Evolutionary conservation across 2,888 invertebrate genomes (phyloP).

Genomic region (Orthosia incerta): DNA sequence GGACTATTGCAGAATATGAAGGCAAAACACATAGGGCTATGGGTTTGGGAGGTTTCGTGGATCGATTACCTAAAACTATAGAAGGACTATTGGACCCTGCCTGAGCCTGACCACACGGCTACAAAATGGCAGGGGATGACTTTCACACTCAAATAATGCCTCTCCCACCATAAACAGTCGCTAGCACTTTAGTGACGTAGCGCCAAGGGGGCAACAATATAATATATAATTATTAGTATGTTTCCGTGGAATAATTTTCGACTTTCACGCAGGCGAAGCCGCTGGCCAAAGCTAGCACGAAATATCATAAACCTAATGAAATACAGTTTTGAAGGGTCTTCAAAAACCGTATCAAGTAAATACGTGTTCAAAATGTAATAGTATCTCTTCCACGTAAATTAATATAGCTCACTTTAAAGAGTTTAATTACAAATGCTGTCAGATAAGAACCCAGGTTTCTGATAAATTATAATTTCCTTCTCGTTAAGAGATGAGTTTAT

Average conservation of each 20-base stretch:
- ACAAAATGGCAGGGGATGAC: too few species aligned
- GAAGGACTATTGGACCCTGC: too few species aligned
- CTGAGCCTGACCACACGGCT: too few species aligned
- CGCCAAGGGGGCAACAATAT: too few species aligned
- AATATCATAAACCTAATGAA: neutral
- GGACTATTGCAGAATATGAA: too few species aligned
- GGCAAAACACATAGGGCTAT: too few species aligned
- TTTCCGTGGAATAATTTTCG: neutral
- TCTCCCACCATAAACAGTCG: too few species aligned
- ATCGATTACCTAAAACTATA: too few species aligned
- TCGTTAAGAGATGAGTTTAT: constrained; percentile 36
- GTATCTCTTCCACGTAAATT: constrained; percentile 16
- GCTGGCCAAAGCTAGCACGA: neutral
- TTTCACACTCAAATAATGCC: too few species aligned
- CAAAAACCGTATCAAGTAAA: constrained; percentile 10
- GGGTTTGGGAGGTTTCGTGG: too few species aligned
- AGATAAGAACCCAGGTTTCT: constrained; percentile 13
- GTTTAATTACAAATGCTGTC: constrained; percentile 49
- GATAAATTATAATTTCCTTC: constrained; percentile 46
- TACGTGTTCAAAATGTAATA: constrained; percentile 6
- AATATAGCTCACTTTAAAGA: constrained; percentile 32
- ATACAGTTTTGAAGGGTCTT: constrained; percentile 16
- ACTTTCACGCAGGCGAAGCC: neutral
- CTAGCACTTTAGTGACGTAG: too few species aligned
- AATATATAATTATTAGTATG: too few species aligned